Evolutionary conservation across 2,888 invertebrate genomes (phyloP).

Genomic region (Rapana venosa): DNA sequence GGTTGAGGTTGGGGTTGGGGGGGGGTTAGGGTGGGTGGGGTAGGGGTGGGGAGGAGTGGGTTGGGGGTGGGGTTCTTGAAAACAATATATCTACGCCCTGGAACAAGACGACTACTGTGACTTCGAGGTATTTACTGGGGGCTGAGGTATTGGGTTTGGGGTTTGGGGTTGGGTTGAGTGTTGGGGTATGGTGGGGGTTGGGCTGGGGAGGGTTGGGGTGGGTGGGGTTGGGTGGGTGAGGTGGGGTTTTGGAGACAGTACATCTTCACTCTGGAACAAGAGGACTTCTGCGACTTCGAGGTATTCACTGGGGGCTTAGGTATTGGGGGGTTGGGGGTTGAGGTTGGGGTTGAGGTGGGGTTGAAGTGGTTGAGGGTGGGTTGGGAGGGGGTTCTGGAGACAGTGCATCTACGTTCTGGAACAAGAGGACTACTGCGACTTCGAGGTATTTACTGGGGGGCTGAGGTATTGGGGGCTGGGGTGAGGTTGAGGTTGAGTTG

Average conservation of each 20-base stretch:
- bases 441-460: no score
- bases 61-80: constrained; percentile 45
- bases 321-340: no score
- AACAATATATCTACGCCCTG: constrained; percentile 52
- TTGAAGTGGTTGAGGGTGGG: no score
- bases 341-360: no score
- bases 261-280: constrained; percentile 52
- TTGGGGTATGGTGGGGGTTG: no score
- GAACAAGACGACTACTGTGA: constrained; percentile 55
- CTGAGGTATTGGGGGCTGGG: neutral
- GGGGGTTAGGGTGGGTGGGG: no score
- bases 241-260: constrained; percentile 51
- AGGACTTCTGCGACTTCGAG: constrained; percentile 54
- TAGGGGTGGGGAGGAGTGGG: no score
- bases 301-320: neutral
- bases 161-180: no score
- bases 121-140: neutral
- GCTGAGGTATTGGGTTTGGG: no score
- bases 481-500: neutral
- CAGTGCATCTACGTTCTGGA: constrained; percentile 52
- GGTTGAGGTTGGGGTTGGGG: no score
- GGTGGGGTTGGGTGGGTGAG: no score
- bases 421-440: constrained; percentile 52
- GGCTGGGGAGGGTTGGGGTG: no score
- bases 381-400: constrained; percentile 47